These are phyloP conservation scores for Parambassis ranga DNA, from an alignment of 2,797 vertebrate species.

Conservation along the genomic window DNA sequence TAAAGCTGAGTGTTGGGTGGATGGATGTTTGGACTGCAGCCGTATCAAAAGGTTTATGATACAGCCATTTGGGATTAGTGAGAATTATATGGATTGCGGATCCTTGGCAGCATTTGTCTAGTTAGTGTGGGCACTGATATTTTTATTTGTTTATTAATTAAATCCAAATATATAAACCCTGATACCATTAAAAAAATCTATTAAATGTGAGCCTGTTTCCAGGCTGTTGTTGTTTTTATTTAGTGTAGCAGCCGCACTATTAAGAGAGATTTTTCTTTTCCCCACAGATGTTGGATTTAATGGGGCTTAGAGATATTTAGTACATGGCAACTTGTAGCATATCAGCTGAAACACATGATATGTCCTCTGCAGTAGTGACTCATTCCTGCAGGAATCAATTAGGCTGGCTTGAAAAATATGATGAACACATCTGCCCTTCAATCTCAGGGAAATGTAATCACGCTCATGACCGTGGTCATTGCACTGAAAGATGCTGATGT, in stretches of 20 bases:
- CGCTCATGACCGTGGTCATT: neutral
- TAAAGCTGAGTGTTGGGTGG: neutral
- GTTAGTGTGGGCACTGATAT: neutral
- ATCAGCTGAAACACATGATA: slow-evolving; percentile 1
- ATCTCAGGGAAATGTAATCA: neutral
- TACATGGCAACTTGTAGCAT: slow-evolving; percentile 2
- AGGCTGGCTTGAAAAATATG: neutral
- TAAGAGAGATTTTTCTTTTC: neutral
- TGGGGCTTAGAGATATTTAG: neutral
- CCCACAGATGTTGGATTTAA: slow-evolving; percentile 14
- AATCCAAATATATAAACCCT: neutral
- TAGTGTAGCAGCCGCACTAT: neutral
- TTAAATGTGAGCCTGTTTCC: neutral
- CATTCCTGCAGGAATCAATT: slow-evolving; percentile 28
- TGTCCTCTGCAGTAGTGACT: slow-evolving; percentile 8
- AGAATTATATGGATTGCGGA: neutral
- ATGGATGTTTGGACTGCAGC: neutral
- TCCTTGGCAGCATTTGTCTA: neutral
- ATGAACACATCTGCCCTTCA: neutral
- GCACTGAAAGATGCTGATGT: neutral
- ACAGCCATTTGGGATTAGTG: neutral
- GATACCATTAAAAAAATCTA: neutral
- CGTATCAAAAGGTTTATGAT: neutral
- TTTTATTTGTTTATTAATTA: neutral
- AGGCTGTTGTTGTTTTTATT: neutral